Evolutionary conservation across 2,797 vertebrate genomes (phyloP).

Genomic region (Periparus ater): DNA sequence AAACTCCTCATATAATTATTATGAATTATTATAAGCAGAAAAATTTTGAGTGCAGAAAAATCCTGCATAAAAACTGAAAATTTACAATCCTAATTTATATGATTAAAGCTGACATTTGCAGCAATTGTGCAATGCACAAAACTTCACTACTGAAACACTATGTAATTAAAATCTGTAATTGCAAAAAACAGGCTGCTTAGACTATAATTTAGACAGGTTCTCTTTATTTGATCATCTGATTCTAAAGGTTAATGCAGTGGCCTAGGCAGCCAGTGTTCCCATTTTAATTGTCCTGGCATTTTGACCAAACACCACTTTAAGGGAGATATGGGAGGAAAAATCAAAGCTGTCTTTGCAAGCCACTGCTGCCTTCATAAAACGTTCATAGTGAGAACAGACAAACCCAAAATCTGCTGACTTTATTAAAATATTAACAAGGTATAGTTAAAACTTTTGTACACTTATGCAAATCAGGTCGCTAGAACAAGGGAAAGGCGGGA

Average conservation of each 20-base stretch:
- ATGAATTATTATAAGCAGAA: neutral
- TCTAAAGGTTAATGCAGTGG: constrained; percentile 66
- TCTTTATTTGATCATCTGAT: constrained; percentile 51
- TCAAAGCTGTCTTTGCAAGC: neutral
- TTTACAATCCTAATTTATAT: constrained; percentile 65
- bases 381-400: neutral
- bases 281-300: constrained; percentile 10
- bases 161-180: constrained; percentile 79
- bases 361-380: constrained; percentile 2
- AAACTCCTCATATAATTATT: neutral
- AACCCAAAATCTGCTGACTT: constrained; percentile 60
- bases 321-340: constrained; percentile 10
- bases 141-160: constrained; percentile 61
- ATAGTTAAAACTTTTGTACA: constrained; percentile 77
- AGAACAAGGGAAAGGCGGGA: constrained; percentile 56
- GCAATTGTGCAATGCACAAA: constrained; percentile 60
- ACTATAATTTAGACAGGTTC: constrained; percentile 69
- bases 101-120: constrained; percentile 71
- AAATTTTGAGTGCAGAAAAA: constrained; percentile 29
- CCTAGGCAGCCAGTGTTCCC: constrained; percentile 34
- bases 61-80: constrained; percentile 55
- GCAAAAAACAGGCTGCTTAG: constrained; percentile 61
- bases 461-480: constrained; percentile 30
- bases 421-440: constrained; percentile 76
- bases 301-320: constrained; percentile 21